Percentiles rank a stretch among this genome's conserved stretches.
These are phyloP conservation scores for Pavo muticus DNA, from an alignment of 2,113 vertebrate species.

Conservation along the genomic window DNA sequence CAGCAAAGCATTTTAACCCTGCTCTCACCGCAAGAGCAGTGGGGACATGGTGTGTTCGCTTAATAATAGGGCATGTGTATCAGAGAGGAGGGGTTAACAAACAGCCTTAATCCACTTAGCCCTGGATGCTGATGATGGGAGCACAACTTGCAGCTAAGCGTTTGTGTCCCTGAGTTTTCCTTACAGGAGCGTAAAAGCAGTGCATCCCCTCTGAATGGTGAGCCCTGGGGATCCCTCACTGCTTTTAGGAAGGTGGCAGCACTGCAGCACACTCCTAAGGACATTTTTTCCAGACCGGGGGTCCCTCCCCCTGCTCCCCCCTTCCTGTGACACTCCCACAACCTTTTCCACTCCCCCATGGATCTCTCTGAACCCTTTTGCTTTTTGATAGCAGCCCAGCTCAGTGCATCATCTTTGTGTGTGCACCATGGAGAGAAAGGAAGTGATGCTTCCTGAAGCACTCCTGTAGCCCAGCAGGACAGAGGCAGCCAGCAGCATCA, in stretches of 20 bases:
- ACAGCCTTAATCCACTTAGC: constrained; percentile 27
- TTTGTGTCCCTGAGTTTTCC: background rate
- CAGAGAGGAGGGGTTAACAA: background rate
- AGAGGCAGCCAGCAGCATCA: constrained; percentile 31
- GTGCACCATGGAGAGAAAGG: background rate
- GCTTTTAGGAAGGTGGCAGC: background rate
- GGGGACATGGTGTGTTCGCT: background rate
- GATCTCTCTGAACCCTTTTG: constrained; percentile 27
- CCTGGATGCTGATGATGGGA: background rate
- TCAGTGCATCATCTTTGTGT: constrained; percentile 56
- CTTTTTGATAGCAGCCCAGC: constrained; percentile 31
- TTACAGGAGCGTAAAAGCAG: fast-evolving
- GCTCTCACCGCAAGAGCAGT: background rate
- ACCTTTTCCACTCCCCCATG: constrained; percentile 2
- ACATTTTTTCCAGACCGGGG: too few relatives aligned
- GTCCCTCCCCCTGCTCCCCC: background rate
- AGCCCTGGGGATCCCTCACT: background rate
- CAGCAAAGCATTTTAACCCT: constrained; percentile 35
- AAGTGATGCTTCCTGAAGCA: constrained; percentile 64
- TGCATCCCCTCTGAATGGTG: fast-evolving
- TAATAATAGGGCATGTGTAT: background rate
- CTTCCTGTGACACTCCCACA: background rate
- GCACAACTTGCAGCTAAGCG: background rate
- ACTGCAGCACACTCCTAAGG: background rate
- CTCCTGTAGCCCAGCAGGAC: constrained; percentile 62